Evolutionary conservation across 2,113 vertebrate species (phyloP), one percentile per base, ranked within the genome.

Genomic region (Mormyrus iriodes): DNA sequence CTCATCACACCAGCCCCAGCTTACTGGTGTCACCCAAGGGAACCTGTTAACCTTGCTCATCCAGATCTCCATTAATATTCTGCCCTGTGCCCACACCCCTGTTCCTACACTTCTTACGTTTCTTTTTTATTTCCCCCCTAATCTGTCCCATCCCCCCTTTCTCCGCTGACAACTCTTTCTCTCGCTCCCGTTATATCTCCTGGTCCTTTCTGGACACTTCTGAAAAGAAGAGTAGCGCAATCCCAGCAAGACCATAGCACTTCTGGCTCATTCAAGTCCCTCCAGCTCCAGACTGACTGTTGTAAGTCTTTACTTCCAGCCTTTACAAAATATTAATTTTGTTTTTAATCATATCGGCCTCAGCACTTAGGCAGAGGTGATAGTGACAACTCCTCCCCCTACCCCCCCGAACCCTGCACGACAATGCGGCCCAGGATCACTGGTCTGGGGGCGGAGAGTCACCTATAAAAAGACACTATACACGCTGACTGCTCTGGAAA

Each of bases 1-100:
- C 89, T 88, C 65, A 58, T 89, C 82, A 87, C 89, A 88, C 52
- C 65, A 90, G 61, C 35, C 48, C 24, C 27, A 35, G 21, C 35
- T 31, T 76, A n/a, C 31, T 44, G n/a, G 4, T 13, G n/a, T 76
- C 39, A 27, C 21, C 61, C 44, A 76, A 53, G 85, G n/a, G 15
- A 53, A 7, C 17, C 39, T 39, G 51, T 73, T 83, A 39, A 55
- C 49, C 73, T 55, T 24, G 76, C 3, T 42, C 42, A 42, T 46
- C 55, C 44, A 86, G 52, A 65, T 46, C 31, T 1, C 19, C 53
- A 61, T 42, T 65, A 24, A 86, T 13, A n/a, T 53, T 65, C 51
- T 49, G 7, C 46, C 51, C 27, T 86, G 49, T 53, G 15, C 39
- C 48, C 27, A 31, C 15, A 86, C 24, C 49, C 85, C 48, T 85